phyloP scores from a whole-genome alignment of 2,113 vertebrate genomes.

The Columba janthina region DNA sequence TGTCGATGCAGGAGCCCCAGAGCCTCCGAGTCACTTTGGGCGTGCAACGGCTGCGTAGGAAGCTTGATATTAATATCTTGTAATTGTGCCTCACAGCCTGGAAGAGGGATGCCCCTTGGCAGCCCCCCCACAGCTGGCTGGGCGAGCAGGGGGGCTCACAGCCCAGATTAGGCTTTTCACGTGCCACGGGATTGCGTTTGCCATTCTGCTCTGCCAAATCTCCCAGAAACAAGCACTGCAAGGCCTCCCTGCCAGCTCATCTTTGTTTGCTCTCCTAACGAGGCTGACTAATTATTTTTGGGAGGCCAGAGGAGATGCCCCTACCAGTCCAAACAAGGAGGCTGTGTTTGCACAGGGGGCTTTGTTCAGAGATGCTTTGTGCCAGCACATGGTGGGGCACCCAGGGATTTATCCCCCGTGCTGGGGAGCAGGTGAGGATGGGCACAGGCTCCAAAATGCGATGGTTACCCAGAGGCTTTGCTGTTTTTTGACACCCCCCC shows the following conservation, averaged over 20 bases:
- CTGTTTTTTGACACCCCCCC: not conserved
- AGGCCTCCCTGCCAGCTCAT: not conserved
- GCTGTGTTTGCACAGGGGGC: constrained; percentile 3
- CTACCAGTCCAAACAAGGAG: not conserved
- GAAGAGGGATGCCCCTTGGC: not conserved
- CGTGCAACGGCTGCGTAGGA: not conserved
- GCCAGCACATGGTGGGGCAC: not conserved
- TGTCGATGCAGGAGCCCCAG: fast-evolving
- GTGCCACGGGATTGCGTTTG: fast-evolving
- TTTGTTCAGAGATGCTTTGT: not conserved
- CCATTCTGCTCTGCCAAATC: not conserved
- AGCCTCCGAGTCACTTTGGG: not conserved
- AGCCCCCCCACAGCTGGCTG: not conserved
- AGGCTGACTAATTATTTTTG: constrained; percentile 1
- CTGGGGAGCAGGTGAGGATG: not conserved
- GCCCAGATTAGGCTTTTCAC: not conserved
- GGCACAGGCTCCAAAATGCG: fast-evolving
- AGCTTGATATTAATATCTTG: not conserved
- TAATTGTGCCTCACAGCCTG: not conserved
- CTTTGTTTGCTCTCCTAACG: constrained; percentile 1
- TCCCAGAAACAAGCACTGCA: fast-evolving
- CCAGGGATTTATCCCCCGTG: not conserved
- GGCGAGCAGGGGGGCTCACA: not conserved
- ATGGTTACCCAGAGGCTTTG: not conserved
- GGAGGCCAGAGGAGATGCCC: not conserved